Conservation (phyloP, 2,797 vertebrate genomes). For the Centroberyx gerrardi region DNA sequence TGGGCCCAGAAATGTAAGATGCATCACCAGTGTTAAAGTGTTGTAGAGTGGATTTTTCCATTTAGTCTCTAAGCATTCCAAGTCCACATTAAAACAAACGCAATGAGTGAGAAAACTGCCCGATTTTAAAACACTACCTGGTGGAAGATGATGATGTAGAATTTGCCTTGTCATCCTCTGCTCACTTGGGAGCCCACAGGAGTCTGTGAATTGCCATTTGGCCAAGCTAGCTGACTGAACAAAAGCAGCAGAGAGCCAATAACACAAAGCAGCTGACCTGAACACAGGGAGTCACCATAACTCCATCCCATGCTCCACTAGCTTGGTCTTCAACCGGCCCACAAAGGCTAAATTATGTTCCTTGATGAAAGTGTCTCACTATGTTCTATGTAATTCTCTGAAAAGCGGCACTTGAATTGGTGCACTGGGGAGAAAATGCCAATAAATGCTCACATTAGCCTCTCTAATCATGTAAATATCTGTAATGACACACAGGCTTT, state of each 20-base stretch:
- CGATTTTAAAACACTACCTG: background rate
- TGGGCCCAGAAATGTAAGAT: background rate
- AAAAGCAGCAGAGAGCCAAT: slow-evolving; percentile 42
- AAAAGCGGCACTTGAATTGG: slow-evolving; percentile 5
- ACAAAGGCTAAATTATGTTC: slow-evolving; percentile 31
- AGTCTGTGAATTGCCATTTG: slow-evolving; percentile 44
- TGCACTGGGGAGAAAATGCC: slow-evolving; percentile 9
- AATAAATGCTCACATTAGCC: background rate
- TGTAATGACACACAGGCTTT: background rate
- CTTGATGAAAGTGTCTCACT: slow-evolving; percentile 53
- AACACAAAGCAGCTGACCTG: slow-evolving; percentile 68
- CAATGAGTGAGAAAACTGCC: slow-evolving; percentile 6
- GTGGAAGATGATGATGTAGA: slow-evolving; percentile 1
- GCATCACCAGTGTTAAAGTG: background rate
- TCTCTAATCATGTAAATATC: background rate
- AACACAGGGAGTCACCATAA: slow-evolving; percentile 64
- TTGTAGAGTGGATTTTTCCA: background rate
- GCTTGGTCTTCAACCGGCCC: slow-evolving; percentile 6
- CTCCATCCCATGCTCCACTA: slow-evolving; percentile 48
- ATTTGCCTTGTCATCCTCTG: slow-evolving; percentile 23
- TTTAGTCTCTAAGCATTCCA: background rate
- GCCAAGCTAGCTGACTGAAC: slow-evolving; percentile 38
- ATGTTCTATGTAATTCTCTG: slow-evolving; percentile 22
- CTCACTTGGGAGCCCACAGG: slow-evolving; percentile 32
- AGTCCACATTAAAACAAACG: slow-evolving; percentile 12